Base-by-base conservation (phyloP, 2,797 vertebrate species). In the Microcaecilia unicolor region DNA sequence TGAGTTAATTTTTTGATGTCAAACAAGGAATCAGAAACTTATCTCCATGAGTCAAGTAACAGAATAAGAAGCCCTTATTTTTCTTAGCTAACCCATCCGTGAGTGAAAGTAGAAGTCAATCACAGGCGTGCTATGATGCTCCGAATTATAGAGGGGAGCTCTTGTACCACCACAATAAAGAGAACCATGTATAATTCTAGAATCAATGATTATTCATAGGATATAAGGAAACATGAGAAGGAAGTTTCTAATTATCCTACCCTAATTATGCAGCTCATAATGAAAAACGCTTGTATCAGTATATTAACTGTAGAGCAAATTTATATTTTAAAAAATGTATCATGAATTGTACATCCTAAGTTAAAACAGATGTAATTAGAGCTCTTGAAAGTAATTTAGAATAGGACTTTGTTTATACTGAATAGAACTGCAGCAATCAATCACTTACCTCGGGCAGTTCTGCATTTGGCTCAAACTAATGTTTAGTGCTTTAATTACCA, bases 211-310 rank as follows among this genome's bases (percentile, higher is more conserved):
- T n/a, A n/a, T n/a, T n/a, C n/a, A n/a, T n/a, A n/a, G n/a, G n/a
- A n/a, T n/a, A n/a, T n/a, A n/a, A n/a, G n/a, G n/a, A n/a, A n/a
- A n/a, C n/a, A n/a, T n/a, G n/a, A n/a, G n/a, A 58, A 54, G 44
- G 62, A 77, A 82, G 65, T 47, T 39, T 33, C 42, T 30, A 52
- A 16, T 73, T 61, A 62, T 61, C 68, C 59, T 69, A 67, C 70
- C 69, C 50, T 39, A 35, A 50, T 41, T 36, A 52, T 59, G 74
- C 61, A 53, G 70, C 78, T 85, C 69, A 71, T 81, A 29, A 49
- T 54, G 48, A 61, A 77, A 84, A 70, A 67, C 83, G 79, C 74
- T 62, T 64, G 28, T 83, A 76, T 81, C 78, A 67, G 51, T 68
- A 69, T 67, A 77, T 69, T 67, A 81, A 58, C 54, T 64, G 61